Evolutionary conservation across 2,797 vertebrate species (phyloP).

Genomic region (Gallirallus australis): DNA sequence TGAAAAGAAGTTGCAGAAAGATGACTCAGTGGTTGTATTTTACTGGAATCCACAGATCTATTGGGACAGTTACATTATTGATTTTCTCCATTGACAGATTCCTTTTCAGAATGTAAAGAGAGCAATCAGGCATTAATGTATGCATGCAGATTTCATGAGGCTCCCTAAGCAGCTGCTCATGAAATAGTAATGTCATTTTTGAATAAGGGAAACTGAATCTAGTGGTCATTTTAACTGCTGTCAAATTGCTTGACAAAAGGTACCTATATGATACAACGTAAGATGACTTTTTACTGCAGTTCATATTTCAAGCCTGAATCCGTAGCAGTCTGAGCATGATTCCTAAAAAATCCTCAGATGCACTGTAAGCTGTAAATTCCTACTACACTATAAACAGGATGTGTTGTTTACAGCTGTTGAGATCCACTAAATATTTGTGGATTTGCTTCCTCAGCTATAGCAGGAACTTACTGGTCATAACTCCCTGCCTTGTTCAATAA

Average conservation of each 20-base stretch:
- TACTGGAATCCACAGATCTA: neutral
- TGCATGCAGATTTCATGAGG: constrained; percentile 19
- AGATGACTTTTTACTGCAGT: constrained; percentile 1
- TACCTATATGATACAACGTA: neutral
- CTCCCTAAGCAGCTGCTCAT: constrained; percentile 23
- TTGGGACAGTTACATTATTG: neutral
- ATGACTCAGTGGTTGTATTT: neutral
- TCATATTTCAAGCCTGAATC: constrained; percentile 45
- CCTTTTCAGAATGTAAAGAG: constrained; percentile 7
- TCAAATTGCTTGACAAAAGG: constrained; percentile 24
- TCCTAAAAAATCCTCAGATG: constrained; percentile 62
- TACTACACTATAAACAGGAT: constrained; percentile 66
- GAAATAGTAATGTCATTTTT: constrained; percentile 34
- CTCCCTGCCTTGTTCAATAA: constrained; percentile 83
- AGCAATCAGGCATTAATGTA: constrained; percentile 5
- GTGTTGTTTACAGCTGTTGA: constrained; percentile 79
- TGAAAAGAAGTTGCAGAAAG: neutral
- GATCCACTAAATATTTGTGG: constrained; percentile 76
- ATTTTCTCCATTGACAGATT: constrained; percentile 18
- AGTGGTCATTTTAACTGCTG: constrained; percentile 20
- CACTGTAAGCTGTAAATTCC: constrained; percentile 68
- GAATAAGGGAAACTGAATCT: constrained; percentile 35
- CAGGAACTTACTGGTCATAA: constrained; percentile 78
- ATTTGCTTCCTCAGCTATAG: constrained; percentile 81
- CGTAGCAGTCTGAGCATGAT: neutral